Evolutionary conservation across 2,113 vertebrate genomes (phyloP), one percentile per base, ranked within the genome.

Genomic region (Colossoma macropomum): DNA sequence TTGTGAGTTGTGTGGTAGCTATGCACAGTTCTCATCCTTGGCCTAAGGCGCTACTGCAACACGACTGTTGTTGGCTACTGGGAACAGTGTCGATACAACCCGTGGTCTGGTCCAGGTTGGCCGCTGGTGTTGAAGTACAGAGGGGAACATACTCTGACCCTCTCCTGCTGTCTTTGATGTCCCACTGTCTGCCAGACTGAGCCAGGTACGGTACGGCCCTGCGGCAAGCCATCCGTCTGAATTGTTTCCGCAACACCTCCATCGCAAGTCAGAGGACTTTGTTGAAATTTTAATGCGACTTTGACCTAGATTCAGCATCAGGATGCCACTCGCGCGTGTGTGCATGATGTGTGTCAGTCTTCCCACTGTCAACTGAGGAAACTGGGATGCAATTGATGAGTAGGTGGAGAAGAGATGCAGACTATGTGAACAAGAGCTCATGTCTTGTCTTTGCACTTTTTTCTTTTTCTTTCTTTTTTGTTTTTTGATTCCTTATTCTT

Each of bases 251-350:
- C 87, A 85, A 78, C 81, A 89, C 86, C 85, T 93, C 84, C 48
- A 84, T 88, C 84, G 84, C 87, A 91, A 81, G 89, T 87, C 88
- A 56, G 82, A 91, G 85, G 89, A 89, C 90, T 93, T 91, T 92
- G 90, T 90, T 93, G 89, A 92, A 93, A 92, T 90, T 91, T 93
- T 93, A 91, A 94, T 93, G 91, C 82, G 75, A 87, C 84, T 90
- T 88, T 94, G 94, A 93, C 93, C 94, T 92, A 94, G 92, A 94
- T 94, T 88, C 80, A 19, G 80, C 66, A 63, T 86, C 23, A 25
- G 77, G 41, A 65, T 72, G 52, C 71, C n/a, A 38, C 27, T 25
- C 75, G 65, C 59, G 48, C 27, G 76, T 77, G 66, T 70, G 48
- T 82, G 60, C 83, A 41, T 87, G 91, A 88, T 89, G 70, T 82